Conservation (phyloP, 2,888 invertebrate genomes). For the Theristus sp. region DNA sequence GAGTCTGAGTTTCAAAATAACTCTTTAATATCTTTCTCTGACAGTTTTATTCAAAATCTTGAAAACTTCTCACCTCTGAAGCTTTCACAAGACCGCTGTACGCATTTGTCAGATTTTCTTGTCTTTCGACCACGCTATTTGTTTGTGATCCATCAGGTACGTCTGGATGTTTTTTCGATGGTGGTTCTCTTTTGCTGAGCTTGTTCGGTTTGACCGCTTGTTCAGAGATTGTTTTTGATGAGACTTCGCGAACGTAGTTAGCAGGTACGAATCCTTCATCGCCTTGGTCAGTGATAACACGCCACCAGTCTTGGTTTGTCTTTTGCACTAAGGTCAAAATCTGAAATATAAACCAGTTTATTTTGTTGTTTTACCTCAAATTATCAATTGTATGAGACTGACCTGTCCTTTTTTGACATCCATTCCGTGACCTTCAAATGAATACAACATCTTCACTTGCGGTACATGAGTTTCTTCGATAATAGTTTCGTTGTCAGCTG, state of each 20-base stretch:
- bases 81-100: conserved; percentile 56
- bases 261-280: conserved; percentile 92
- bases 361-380: too few relatives aligned
- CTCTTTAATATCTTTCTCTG: conserved; percentile 40
- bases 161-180: neutral
- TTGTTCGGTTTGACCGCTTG: too few relatives aligned
- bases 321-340: conserved; percentile 76
- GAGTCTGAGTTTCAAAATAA: conserved; percentile 36
- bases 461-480: conserved; percentile 34
- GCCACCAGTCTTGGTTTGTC: conserved; percentile 98
- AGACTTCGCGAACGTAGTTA: conserved; percentile 65
- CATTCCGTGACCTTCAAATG: conserved; percentile 48
- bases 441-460: conserved; percentile 55
- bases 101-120: conserved; percentile 16
- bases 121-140: conserved; percentile 12
- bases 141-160: neutral
- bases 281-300: conserved; percentile 59
- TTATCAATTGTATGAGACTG: too few relatives aligned
- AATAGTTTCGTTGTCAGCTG: neutral
- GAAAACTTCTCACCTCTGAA: too few relatives aligned
- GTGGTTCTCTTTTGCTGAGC: neutral
- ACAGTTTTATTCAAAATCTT: too few relatives aligned
- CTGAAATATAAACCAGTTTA: conserved; percentile 27
- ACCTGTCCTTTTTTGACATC: conserved; percentile 73
- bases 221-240: conserved; percentile 27